Percentiles rank a stretch among this genome's conserved stretches.
phyloP scores from a whole-genome alignment of 1,140 invertebrate species.

The Megalopta genalis region DNA sequence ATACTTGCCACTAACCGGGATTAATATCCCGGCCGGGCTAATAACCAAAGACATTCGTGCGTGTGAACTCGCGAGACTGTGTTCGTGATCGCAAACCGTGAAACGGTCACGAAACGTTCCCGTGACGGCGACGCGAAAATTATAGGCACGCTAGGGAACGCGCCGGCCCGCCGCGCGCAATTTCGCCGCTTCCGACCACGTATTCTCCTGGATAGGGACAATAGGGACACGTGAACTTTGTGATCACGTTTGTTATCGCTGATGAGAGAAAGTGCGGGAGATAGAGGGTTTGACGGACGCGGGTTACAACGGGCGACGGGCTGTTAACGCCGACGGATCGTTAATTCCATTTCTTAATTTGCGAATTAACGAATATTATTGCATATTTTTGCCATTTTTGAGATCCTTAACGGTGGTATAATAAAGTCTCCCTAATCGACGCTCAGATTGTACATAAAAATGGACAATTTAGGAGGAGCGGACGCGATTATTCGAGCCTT shows the following conservation, averaged over 20 bases:
- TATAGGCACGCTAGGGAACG: constrained; percentile 11
- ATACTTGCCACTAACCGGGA: constrained; percentile 55
- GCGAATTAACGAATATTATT: too few relatives aligned
- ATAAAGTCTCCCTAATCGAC: too few relatives aligned
- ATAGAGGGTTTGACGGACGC: too few relatives aligned
- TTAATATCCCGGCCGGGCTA: constrained; percentile 56
- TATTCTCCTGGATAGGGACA: background rate
- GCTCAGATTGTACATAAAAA: too few relatives aligned
- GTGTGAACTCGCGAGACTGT: background rate
- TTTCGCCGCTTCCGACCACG: background rate
- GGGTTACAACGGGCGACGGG: too few relatives aligned
- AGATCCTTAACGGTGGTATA: too few relatives aligned
- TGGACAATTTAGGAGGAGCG: too few relatives aligned
- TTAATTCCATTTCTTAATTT: too few relatives aligned
- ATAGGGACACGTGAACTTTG: background rate
- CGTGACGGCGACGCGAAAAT: constrained; percentile 24
- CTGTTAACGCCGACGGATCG: too few relatives aligned
- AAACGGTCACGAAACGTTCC: constrained; percentile 19
- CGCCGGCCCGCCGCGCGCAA: background rate
- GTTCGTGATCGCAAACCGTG: background rate
- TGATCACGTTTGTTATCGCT: background rate
- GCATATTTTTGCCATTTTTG: too few relatives aligned
- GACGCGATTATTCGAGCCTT: too few relatives aligned
- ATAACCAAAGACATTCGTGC: constrained; percentile 54
- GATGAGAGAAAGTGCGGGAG: too few relatives aligned